Evolutionary conservation across 2,113 vertebrate species (phyloP).

Genomic region (Silurus asotus): DNA sequence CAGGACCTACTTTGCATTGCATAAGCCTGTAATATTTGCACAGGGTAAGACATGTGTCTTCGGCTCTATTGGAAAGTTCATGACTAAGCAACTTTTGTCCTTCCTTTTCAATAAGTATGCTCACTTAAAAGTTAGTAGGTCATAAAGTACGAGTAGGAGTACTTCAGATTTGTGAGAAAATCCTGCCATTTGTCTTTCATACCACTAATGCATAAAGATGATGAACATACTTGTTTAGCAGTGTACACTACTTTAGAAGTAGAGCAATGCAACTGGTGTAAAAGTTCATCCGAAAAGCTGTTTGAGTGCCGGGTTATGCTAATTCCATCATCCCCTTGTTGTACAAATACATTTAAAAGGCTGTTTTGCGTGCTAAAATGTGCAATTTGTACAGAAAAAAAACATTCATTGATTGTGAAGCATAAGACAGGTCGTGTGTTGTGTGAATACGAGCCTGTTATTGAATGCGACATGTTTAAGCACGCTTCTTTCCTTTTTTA

Average conservation of each 20-base stretch:
- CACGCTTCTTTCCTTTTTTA: conserved; percentile 57
- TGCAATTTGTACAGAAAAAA: conserved; percentile 59
- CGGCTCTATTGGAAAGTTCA: conserved; percentile 17
- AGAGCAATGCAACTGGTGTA: conserved; percentile 51
- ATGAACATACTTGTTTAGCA: conserved; percentile 13
- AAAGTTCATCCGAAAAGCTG: conserved; percentile 42
- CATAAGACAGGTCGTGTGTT: conserved; percentile 45
- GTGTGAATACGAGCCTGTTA: conserved; percentile 60
- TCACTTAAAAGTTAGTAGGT: conserved; percentile 47
- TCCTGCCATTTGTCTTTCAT: conserved; percentile 23
- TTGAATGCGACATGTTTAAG: conserved; percentile 60
- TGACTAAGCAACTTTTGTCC: conserved; percentile 35
- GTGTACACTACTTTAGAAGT: background rate
- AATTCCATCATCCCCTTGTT: conserved; percentile 47
- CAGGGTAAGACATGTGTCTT: conserved; percentile 2
- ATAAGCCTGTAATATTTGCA: conserved; percentile 9
- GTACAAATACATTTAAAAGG: conserved; percentile 41
- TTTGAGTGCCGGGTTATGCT: conserved; percentile 42
- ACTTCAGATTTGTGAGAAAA: conserved; percentile 32
- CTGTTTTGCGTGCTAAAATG: conserved; percentile 59
- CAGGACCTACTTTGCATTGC: conserved; percentile 9
- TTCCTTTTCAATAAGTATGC: conserved; percentile 39
- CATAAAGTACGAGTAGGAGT: conserved; percentile 36
- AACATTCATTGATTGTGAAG: conserved; percentile 61
- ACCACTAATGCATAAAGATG: conserved; percentile 32